Percentiles rank a stretch among this genome's conserved stretches.
These are phyloP conservation scores for Damaliscus lunatus DNA, from an alignment of 2,113 vertebrate genomes.

Conservation along the genomic window DNA sequence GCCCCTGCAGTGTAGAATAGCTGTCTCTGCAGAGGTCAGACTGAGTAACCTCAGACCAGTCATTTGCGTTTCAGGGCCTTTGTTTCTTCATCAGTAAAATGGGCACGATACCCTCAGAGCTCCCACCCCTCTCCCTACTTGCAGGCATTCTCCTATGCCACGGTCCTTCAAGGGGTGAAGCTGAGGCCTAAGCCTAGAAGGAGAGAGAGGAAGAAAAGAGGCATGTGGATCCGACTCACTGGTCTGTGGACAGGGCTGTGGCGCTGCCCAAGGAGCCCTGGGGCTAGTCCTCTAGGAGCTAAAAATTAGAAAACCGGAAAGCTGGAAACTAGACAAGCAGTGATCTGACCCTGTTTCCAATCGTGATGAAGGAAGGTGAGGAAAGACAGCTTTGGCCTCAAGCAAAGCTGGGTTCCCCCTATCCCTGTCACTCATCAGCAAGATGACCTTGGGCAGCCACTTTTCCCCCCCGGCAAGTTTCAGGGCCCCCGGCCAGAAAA, in stretches of 20 bases:
- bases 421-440: not conserved
- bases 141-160: not conserved
- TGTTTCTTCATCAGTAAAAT: not conserved
- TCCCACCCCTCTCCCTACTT: not conserved
- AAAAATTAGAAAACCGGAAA: not conserved
- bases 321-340: not conserved
- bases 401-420: not conserved
- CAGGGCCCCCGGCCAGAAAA: not conserved
- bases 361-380: not conserved
- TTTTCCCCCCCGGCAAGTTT: not conserved
- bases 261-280: not conserved
- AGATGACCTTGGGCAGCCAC: not conserved
- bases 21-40: not conserved
- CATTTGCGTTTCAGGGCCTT: not conserved
- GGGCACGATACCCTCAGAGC: not conserved
- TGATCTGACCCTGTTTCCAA: not conserved
- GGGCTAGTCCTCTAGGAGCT: not conserved
- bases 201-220: not conserved
- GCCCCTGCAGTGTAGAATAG: not conserved
- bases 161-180: not conserved
- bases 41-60: not conserved
- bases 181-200: not conserved
- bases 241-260: not conserved
- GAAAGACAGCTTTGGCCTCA: not conserved
- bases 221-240: not conserved